Evolutionary conservation across 92 coral and sea anemone species (phyloP).

Genomic region (Plumapathes pennacea): DNA sequence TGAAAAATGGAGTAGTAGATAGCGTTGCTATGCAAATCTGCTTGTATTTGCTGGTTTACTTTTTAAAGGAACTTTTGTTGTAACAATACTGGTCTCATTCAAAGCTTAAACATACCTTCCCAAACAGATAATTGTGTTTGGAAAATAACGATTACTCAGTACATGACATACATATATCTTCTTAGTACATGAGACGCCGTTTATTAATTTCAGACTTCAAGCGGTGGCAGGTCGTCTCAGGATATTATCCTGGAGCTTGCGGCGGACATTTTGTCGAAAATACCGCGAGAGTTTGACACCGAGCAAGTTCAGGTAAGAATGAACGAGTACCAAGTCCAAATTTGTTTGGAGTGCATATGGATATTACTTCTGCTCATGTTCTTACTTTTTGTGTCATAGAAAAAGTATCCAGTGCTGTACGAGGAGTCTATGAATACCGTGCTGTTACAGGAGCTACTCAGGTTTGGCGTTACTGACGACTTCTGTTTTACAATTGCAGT

Average conservation of each 20-base stretch:
- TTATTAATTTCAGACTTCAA: constrained; percentile 72
- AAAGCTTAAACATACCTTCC: no score
- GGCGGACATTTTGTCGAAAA: constrained; percentile 85
- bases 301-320: constrained; percentile 91
- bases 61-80: no score
- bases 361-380: background rate
- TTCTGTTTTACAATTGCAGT: no score
- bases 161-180: no score
- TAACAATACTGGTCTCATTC: no score
- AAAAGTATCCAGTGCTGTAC: constrained; percentile 91
- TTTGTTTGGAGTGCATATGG: background rate
- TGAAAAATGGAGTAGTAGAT: no score
- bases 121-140: no score
- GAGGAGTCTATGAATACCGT: constrained; percentile 99
- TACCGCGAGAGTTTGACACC: constrained; percentile 80
- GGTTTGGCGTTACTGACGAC: constrained; percentile 64
- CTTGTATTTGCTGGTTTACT: no score
- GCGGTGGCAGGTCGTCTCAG: constrained; percentile 93
- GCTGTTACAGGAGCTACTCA: constrained; percentile 85
- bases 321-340: background rate
- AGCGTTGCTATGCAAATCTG: no score
- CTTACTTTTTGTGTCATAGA: constrained; percentile 32
- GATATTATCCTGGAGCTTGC: constrained; percentile 94
- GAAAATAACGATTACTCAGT: no score
- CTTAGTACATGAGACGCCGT: no score